Conservation (phyloP, 2,113 vertebrate species). For the Chloropsis hardwickii region DNA sequence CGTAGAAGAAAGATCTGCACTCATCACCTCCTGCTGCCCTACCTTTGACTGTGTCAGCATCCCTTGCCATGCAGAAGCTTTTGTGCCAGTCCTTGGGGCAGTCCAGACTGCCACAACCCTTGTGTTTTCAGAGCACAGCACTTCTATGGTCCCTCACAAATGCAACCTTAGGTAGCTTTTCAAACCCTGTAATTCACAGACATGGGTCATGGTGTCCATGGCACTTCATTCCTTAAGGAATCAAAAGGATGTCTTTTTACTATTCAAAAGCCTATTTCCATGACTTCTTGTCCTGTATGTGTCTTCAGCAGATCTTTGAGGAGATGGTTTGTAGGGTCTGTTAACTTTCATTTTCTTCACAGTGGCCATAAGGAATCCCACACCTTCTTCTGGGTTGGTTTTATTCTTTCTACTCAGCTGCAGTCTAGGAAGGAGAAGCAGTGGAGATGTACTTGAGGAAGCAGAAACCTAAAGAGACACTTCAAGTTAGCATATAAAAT, state of each 20-base stretch:
- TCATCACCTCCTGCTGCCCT: neutral
- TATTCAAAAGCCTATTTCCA: neutral
- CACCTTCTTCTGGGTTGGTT: neutral
- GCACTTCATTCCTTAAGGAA: neutral
- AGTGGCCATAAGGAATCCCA: neutral
- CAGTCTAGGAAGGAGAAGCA: neutral
- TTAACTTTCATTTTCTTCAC: neutral
- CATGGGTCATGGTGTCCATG: neutral
- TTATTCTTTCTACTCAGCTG: neutral
- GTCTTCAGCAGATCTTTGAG: neutral
- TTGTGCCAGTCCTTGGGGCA: neutral
- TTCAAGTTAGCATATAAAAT: neutral
- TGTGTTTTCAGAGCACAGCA: neutral
- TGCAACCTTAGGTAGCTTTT: neutral
- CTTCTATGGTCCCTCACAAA: neutral
- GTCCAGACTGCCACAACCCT: neutral
- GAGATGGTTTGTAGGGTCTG: neutral
- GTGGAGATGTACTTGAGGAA: neutral
- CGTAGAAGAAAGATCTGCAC: neutral
- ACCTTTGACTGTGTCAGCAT: neutral
- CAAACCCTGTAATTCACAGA: neutral
- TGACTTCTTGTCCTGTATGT: neutral
- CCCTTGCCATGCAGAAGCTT: neutral
- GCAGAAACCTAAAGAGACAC: neutral
- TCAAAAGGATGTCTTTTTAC: neutral